Conservation (phyloP, 2,113 vertebrate species). For the Psephotus haematonotus region DNA sequence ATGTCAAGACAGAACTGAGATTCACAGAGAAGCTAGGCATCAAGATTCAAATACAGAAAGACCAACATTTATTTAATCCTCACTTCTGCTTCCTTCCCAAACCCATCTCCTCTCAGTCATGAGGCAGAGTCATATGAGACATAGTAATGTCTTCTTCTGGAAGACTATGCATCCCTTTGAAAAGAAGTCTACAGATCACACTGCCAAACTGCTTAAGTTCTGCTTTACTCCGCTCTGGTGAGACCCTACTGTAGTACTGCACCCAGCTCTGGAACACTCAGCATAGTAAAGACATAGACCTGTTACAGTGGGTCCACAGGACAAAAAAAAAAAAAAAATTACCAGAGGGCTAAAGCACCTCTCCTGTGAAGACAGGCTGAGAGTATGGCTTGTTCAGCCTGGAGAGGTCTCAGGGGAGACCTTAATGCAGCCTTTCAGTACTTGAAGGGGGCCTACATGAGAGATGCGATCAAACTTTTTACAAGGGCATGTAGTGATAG, state of each 20-base stretch:
- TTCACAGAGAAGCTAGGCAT: background rate
- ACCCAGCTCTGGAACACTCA: background rate
- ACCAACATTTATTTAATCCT: background rate
- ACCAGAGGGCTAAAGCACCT: background rate
- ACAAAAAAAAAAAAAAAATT: background rate
- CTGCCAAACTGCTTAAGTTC: background rate
- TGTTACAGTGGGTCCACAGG: background rate
- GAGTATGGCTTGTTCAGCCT: background rate
- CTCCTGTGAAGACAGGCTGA: background rate
- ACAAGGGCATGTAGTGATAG: background rate
- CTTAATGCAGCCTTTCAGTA: background rate
- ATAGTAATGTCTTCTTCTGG: background rate
- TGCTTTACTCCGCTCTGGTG: background rate
- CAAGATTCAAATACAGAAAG: background rate
- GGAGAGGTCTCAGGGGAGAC: background rate
- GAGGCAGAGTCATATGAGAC: background rate
- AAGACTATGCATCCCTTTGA: background rate
- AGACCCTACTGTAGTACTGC: background rate
- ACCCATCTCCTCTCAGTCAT: background rate
- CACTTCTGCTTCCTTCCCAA: background rate
- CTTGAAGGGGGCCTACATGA: background rate
- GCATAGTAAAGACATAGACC: background rate
- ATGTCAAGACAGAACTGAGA: constrained; percentile 5
- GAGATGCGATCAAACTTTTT: background rate
- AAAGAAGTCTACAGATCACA: background rate